Base-by-base conservation (phyloP, 2,113 vertebrate genomes). In the Thunnus thynnus region DNA sequence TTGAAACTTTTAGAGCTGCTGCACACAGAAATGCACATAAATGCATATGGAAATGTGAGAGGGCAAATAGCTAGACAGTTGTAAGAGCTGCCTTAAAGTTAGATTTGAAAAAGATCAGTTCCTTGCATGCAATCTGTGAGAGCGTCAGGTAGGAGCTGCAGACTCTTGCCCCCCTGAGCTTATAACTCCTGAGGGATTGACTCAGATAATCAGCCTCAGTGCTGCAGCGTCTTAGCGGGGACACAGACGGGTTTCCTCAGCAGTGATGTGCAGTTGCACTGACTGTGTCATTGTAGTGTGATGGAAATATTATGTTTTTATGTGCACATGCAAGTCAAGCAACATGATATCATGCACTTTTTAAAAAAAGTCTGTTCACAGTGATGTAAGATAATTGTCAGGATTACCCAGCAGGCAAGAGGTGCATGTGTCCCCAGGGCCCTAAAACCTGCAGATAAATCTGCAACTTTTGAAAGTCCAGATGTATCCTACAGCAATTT, bases 181-280 rank as follows among this genome's bases (percentile, higher is more conserved):
- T 61, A 68, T 72, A 81, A 86, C 57, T 74, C 87, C 68, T 48
- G 22, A 47, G 41, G 72, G 88, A 84, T 78, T 83, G 82, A 51
- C 66, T 72, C 57, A 67, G 81, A 72, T 84, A 80, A 88, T 86
- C 84, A 65, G 57, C 48, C 68, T 80, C 14, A 22, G 61, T 2
- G 47, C 68, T 63, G 63, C 60, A 61, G 48, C 74, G 2, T 82
- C 73, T 83, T 81, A 80, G 76, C 52, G 60, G 48, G 44, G 54
- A 60, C 57, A 47, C 67, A 61, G 72, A 52, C 68, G 50, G 65
- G 70, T 69, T 73, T 57, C 9, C 18, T 64, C 47, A 32, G 54
- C 47, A 25, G 36, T 27, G 47, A 18, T 10, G 17, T 27, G 11
- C 5, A 8, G 56, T 47, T 32, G 20, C 10, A 32, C 32, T n/a